Evolutionary conservation across 64 coral and sea anemone species (phyloP), one percentile per base, ranked within the genome.

Genomic region (Catalaphyllia jardinei): DNA sequence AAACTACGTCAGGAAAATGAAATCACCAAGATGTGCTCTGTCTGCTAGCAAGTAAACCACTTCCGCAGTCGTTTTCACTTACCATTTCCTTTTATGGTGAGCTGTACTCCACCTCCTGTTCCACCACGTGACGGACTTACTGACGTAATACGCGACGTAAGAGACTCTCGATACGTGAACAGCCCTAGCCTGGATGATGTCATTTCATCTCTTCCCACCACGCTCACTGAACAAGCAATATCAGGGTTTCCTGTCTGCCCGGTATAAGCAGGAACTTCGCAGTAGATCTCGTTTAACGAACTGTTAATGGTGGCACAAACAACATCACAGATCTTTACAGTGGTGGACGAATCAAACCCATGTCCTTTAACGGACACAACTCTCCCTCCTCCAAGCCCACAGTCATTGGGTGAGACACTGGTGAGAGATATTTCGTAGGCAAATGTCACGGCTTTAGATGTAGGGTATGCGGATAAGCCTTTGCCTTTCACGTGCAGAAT

Each of bases 51-150:
- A 8, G 42, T 35, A 35, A 3, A 46, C 42, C 42, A 46, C 42
- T 46, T 46, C 54, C 15, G 13, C 15, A 28, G 50, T 10, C 29
- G 10, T 52, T 19, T 51, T 24, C 54, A 90, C 88, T 94, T 67
- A 94, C 93, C 93, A 25, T 15, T 86, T 50, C 94, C 94, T 54
- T 7, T 86, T 24, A 96, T 96, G 30, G 80, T 89, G 19, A 96
- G 5, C 24, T 65, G 25, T 2, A 74, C 79, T 27, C 94, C 90
- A 64, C 94, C 94, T 50, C 90, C 90, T 0, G 94, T 96, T 0
- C 94, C 94, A 30, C 94, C 94, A 62, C 80, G 90, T 52, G 79
- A 86, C 22, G 90, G 94, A 16, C 18, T 89, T 16, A 96, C 90
- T 25, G 78, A 79, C 20, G 54, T 86, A 52, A 96, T 92, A 24